Evolutionary conservation across 2,113 vertebrate species (phyloP).

Genomic region (Peromyscus leucopus): DNA sequence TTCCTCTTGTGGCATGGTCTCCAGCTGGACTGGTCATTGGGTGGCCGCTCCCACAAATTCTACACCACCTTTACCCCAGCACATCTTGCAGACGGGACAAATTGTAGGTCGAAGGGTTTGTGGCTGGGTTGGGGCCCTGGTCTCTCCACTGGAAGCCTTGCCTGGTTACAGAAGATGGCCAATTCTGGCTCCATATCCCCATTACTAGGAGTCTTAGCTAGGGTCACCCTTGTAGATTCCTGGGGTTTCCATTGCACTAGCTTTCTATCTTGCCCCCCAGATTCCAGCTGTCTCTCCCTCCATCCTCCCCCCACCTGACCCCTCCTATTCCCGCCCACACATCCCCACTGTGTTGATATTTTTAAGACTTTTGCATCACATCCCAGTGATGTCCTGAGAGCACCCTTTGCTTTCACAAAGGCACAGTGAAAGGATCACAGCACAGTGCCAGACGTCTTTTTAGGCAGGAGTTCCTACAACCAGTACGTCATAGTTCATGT

Average conservation of each 20-base stretch:
- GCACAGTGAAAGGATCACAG: neutral
- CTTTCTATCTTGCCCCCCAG: neutral
- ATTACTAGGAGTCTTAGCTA: neutral
- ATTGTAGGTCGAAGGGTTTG: neutral
- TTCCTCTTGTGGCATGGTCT: neutral
- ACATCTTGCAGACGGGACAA: neutral
- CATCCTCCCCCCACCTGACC: neutral
- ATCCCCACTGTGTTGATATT: neutral
- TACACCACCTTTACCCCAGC: neutral
- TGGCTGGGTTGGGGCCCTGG: neutral
- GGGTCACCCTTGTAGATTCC: neutral
- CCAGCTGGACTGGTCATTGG: neutral
- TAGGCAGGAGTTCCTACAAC: neutral
- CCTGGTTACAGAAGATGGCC: neutral
- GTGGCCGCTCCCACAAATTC: neutral
- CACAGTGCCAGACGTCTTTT: constrained; percentile 1
- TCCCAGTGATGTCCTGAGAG: neutral
- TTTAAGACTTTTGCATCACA: neutral
- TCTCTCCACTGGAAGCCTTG: neutral
- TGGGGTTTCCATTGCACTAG: neutral
- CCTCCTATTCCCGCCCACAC: neutral
- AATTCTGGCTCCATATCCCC: neutral
- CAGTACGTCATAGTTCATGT: constrained; percentile 6
- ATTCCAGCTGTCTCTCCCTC: neutral
- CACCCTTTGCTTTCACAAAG: neutral